Base-by-base conservation (phyloP, 2,113 vertebrate genomes). In the Noturus placidus region DNA sequence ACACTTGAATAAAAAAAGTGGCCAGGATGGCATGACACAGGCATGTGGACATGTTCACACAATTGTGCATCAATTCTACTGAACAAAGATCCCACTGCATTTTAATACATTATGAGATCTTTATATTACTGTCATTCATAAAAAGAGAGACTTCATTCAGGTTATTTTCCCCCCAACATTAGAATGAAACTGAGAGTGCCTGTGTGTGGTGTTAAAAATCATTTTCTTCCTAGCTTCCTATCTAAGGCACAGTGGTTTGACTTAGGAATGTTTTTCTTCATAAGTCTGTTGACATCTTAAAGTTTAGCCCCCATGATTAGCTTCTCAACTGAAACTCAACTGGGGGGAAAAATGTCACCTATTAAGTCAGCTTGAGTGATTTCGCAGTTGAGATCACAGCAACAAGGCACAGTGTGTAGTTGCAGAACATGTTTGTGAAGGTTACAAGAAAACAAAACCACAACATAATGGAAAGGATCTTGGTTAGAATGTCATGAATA, bases 381-480 rank as follows among this genome's bases (percentile, higher is more conserved):
- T 80, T 82, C 25, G 19, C 59, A 50, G 30, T 33, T 50, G 5
- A 69, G 22, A 56, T 38, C 35, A 56, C 33, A 81, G 52, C 63
- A 46, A 57, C 57, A 30, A 77, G 35, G 65, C 82, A 33, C 46
- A 76, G 35, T 54, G 52, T 63, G 61, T 61, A 80, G 38, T 25
- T 83, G 78, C 38, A 87, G 82, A 86, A 86, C 59, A 19, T 5
- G 4, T 87, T 56, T 52, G 30, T 27, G 35, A 19, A 70, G 69
- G 27, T 76, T 67, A 25, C 35, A 33, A 25, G 52, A 65, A 50
- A 54, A 56, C 35, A 50, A 72, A 72, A 50, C 67, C 27, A 46
- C 46, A 30, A 38, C 78, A 10, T 30, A 90, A 82, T 52, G 33
- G 27, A 86, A 80, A 84, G 5, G 19, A 33, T 42, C 86, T 50